These are phyloP conservation scores for Marcusenius ussheri DNA, from an alignment of 2,113 vertebrate species.

Conservation along the genomic window DNA sequence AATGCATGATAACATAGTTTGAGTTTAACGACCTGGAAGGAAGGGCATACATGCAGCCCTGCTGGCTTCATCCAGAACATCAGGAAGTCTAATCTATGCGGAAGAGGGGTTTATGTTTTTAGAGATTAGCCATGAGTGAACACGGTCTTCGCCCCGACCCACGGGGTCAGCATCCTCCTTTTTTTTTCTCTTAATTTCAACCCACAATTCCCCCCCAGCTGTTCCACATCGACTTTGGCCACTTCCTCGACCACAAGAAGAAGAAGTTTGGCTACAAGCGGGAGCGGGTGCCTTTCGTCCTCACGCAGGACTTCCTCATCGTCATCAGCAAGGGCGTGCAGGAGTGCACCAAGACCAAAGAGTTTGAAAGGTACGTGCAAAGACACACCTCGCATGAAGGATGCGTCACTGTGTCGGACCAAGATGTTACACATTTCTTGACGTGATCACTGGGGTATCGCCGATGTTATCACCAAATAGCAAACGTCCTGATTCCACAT, in stretches of 20 bases:
- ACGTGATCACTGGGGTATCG: not conserved
- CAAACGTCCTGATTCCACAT: not conserved
- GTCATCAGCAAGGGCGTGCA: conserved; percentile 68
- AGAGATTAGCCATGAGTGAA: not conserved
- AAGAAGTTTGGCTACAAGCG: conserved; percentile 71
- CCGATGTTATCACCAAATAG: not conserved
- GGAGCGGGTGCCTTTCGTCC: conserved; percentile 64
- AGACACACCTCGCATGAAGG: not conserved
- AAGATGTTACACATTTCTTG: not conserved
- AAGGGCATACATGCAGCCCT: not conserved
- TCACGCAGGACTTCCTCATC: conserved; percentile 69
- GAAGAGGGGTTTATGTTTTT: not conserved
- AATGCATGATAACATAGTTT: not conserved
- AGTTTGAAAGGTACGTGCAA: conserved; percentile 58
- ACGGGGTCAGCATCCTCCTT: not conserved
- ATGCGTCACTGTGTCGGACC: not conserved
- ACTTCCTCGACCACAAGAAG: conserved; percentile 69
- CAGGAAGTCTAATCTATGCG: not conserved
- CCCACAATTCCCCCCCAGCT: conserved; percentile 38
- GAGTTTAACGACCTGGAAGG: not conserved
- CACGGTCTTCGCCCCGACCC: not conserved
- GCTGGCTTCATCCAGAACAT: not conserved
- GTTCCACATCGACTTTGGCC: conserved; percentile 68
- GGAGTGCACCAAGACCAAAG: conserved; percentile 67
- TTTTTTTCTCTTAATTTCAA: not conserved